These are phyloP conservation scores for Scolopax bukidnonensis DNA, from an alignment of 2,797 vertebrate genomes.

Conservation along the genomic window DNA sequence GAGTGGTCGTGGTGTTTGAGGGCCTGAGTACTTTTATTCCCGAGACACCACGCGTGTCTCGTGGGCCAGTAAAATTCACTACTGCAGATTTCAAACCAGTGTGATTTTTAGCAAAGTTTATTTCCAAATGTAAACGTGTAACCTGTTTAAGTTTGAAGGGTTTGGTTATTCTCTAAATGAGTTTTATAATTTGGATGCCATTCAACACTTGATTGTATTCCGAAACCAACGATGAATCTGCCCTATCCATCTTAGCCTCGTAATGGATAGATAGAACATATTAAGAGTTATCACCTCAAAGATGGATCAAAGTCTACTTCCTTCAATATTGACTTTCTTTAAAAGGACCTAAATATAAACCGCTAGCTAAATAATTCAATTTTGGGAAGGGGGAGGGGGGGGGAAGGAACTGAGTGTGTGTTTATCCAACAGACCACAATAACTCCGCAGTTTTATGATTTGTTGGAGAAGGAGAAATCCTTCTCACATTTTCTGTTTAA, in stretches of 20 bases:
- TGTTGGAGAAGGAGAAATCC: neutral
- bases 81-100: neutral
- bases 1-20: neutral
- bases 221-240: neutral
- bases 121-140: neutral
- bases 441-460: neutral
- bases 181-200: conserved; percentile 27
- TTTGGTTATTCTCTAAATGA: neutral
- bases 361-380: conserved; percentile 57
- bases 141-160: neutral
- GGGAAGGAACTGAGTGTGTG: neutral
- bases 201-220: conserved; percentile 9
- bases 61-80: neutral
- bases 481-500: conserved; percentile 31
- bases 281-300: conserved; percentile 71
- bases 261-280: conserved; percentile 64
- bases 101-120: neutral
- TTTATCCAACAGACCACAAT: conserved; percentile 43
- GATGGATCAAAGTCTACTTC: conserved; percentile 65
- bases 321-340: conserved; percentile 70
- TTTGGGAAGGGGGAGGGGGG: neutral
- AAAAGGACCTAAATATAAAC: conserved; percentile 71
- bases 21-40: neutral
- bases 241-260: conserved; percentile 27
- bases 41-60: neutral